Evolutionary conservation across 2,797 vertebrate genomes (phyloP).

Genomic region (Pseudochirops corinnae): DNA sequence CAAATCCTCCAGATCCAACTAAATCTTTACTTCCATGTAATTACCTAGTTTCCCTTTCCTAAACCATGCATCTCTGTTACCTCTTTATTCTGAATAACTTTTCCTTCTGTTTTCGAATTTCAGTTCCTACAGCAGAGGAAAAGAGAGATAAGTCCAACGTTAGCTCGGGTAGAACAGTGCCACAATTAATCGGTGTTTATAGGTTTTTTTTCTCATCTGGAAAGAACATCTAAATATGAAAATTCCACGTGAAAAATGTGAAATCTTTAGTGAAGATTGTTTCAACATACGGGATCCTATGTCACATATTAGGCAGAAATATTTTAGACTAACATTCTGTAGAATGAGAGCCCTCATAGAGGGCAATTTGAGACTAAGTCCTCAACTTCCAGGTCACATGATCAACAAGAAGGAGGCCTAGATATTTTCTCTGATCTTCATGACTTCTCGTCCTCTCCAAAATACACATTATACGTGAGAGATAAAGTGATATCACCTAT

Average conservation of each 20-base stretch:
- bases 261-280: background rate
- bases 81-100: constrained; percentile 17
- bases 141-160: too few species aligned
- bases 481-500: too few species aligned
- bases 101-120: background rate
- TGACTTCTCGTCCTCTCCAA: too few species aligned
- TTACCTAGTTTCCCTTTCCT: constrained; percentile 8
- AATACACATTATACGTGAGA: too few species aligned
- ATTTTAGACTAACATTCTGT: background rate
- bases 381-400: background rate
- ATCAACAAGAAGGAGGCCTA: too few species aligned
- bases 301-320: background rate
- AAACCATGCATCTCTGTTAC: constrained; percentile 35
- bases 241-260: background rate
- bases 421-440: too few species aligned
- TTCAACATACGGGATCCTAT: background rate
- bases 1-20: background rate
- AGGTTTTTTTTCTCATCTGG: constrained; percentile 11
- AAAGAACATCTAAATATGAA: constrained; percentile 2
- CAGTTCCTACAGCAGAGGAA: background rate
- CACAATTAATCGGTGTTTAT: background rate
- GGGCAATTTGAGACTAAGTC: background rate
- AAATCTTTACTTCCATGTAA: background rate
- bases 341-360: background rate
- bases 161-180: background rate